Evolutionary conservation across 2,888 invertebrate species (phyloP).

Genomic region (Dasysyrphus tricinctus): DNA sequence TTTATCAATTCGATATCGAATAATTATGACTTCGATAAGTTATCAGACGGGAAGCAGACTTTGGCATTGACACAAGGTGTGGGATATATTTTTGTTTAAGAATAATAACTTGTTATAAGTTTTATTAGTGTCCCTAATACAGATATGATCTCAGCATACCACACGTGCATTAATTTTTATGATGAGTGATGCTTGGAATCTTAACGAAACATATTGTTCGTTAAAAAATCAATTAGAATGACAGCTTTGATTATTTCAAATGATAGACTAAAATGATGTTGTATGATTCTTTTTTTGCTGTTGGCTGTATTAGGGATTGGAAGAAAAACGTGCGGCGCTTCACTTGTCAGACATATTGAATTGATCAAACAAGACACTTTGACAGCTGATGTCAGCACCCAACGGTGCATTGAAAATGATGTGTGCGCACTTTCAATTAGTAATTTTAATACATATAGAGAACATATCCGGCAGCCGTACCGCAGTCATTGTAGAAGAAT

Average conservation of each 20-base stretch:
- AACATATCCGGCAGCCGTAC: conserved; percentile 7
- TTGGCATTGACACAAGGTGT: background rate
- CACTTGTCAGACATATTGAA: background rate
- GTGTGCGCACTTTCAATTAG: conserved; percentile 6
- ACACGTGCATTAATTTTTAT: background rate
- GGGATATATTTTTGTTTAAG: background rate
- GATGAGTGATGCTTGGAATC: background rate
- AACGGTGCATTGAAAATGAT: background rate
- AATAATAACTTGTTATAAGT: background rate
- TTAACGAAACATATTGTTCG: background rate
- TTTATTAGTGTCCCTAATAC: background rate
- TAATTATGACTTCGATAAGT: background rate
- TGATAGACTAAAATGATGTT: background rate
- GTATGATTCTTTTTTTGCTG: background rate
- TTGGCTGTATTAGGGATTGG: background rate
- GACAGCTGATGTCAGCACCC: conserved; percentile 9
- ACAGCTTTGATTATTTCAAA: background rate
- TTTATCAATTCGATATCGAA: conserved; percentile 8
- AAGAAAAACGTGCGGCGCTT: conserved; percentile 9
- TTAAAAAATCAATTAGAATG: background rate
- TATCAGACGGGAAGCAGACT: conserved; percentile 2
- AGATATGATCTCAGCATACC: background rate
- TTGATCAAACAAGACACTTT: conserved; percentile 7
- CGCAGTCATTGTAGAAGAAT: background rate
- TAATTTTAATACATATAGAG: background rate